Conservation (phyloP, 2,797 vertebrate species). For the Ataeniobius toweri region DNA sequence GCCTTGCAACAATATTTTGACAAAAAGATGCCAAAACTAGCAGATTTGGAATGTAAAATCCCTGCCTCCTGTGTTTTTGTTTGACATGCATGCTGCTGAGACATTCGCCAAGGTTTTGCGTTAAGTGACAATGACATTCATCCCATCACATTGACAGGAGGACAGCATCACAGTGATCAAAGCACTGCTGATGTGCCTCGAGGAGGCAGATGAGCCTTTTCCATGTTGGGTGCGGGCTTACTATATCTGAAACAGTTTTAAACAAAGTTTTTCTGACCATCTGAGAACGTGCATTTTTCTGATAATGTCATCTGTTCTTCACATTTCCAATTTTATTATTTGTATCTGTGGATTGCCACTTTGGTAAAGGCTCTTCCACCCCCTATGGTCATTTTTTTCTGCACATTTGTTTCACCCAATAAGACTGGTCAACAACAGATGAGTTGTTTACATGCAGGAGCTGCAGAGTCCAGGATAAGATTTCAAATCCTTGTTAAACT, state of each 20-base stretch:
- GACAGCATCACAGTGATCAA: constrained; percentile 63
- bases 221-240: constrained; percentile 40
- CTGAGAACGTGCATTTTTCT: constrained; percentile 49
- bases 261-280: constrained; percentile 46
- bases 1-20: constrained; percentile 53
- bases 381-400: neutral
- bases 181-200: constrained; percentile 57
- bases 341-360: neutral
- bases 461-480: neutral
- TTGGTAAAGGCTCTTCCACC: neutral
- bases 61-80: constrained; percentile 10
- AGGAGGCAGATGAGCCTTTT: constrained; percentile 57
- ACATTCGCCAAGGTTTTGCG: constrained; percentile 50
- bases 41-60: constrained; percentile 23
- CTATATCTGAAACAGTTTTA: constrained; percentile 29
- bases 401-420: neutral
- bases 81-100: constrained; percentile 18
- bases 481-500: neutral
- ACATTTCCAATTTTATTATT: neutral
- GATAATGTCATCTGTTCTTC: constrained; percentile 51
- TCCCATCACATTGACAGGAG: constrained; percentile 63
- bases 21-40: constrained; percentile 49
- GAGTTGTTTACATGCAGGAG: neutral
- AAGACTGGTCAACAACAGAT: neutral
- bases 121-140: constrained; percentile 77